Evolutionary conservation across 2,797 vertebrate genomes (phyloP).

Genomic region (Oryzias dopingdopingensis): DNA sequence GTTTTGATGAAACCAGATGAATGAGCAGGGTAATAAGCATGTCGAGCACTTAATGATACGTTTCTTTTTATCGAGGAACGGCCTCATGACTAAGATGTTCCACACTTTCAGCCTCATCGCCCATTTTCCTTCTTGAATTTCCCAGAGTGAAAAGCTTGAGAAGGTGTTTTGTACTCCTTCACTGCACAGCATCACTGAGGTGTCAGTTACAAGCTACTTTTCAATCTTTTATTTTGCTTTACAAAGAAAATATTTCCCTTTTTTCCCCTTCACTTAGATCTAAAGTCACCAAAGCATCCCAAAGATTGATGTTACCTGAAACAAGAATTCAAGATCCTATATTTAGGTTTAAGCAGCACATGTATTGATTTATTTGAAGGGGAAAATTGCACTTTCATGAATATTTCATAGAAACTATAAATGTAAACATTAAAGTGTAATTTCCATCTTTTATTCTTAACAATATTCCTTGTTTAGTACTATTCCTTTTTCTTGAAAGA

Average conservation of each 20-base stretch:
- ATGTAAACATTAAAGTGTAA: neutral
- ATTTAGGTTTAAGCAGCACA: no score
- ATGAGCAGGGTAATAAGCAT: constrained; percentile 71
- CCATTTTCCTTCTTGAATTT: constrained; percentile 32
- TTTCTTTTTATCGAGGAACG: constrained; percentile 53
- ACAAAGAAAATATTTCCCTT: neutral
- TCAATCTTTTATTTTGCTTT: constrained; percentile 1
- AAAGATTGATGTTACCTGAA: neutral
- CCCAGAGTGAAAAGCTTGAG: constrained; percentile 27
- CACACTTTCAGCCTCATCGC: constrained; percentile 46
- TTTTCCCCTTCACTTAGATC: neutral
- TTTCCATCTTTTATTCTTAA: neutral
- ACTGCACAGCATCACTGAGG: neutral
- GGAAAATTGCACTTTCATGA: no score
- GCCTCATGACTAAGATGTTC: constrained; percentile 72
- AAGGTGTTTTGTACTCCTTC: constrained; percentile 16
- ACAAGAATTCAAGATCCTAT: no score
- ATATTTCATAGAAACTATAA: no score
- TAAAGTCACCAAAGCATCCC: neutral
- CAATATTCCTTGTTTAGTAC: constrained; percentile 1
- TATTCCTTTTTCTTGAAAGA: constrained; percentile 21
- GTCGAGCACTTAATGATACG: constrained; percentile 72
- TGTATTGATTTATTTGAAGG: no score
- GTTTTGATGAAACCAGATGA: constrained; percentile 62
- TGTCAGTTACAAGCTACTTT: constrained; percentile 9